Evolutionary conservation across 2,888 invertebrate genomes (phyloP).

Genomic region (Cantharis rustica): DNA sequence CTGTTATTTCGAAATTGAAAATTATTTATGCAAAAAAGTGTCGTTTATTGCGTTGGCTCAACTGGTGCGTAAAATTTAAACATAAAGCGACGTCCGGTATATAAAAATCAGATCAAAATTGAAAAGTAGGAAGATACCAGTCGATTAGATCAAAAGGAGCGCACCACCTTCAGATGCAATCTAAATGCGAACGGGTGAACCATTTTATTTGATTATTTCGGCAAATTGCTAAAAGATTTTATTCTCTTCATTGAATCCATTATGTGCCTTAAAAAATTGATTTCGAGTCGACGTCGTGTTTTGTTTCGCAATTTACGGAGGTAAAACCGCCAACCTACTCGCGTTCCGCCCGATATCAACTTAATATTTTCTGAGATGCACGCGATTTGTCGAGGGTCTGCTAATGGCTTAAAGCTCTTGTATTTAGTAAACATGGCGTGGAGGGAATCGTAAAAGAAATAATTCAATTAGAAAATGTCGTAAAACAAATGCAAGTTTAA

Average conservation of each 20-base stretch:
- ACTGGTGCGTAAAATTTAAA: not conserved
- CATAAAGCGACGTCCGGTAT: not conserved
- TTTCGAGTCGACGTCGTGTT: not conserved
- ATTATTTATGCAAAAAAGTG: not conserved
- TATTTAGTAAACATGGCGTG: slow-evolving; percentile 36
- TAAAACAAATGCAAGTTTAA: slow-evolving; percentile 48
- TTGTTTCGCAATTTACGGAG: not conserved
- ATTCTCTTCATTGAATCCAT: slow-evolving; percentile 21
- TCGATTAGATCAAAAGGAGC: slow-evolving; percentile 34
- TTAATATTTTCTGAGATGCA: slow-evolving; percentile 10
- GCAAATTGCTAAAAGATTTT: slow-evolving; percentile 36
- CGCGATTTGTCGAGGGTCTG: not conserved
- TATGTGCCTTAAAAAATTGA: slow-evolving; percentile 13
- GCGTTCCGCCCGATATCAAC: not conserved
- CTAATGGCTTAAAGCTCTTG: slow-evolving; percentile 7
- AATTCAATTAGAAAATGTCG: slow-evolving; percentile 47
- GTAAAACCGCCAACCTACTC: not conserved
- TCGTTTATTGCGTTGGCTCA: not conserved
- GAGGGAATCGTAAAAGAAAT: slow-evolving; percentile 43
- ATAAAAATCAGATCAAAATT: slow-evolving; percentile 13
- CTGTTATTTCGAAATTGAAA: not conserved
- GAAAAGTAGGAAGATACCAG: slow-evolving; percentile 20
- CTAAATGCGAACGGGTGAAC: slow-evolving; percentile 35
- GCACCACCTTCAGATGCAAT: slow-evolving; percentile 31
- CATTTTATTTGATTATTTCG: slow-evolving; percentile 37